A percentile compares a stretch with the other conserved stretches of the same genome.
phyloP scores from a whole-genome alignment of 2,797 vertebrate species.

The Eulemur coronatus region DNA sequence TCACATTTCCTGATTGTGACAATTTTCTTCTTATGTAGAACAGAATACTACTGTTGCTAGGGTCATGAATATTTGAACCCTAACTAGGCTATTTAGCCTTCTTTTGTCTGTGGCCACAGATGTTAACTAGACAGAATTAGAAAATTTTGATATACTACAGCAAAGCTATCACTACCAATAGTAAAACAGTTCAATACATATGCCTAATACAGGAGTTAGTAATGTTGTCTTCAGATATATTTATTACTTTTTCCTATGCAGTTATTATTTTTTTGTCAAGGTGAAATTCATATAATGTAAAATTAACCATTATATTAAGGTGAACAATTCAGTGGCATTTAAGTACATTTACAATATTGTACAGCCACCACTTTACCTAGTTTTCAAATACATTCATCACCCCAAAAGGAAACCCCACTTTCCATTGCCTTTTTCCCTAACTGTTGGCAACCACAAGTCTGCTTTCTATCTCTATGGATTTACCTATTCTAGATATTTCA shows the following conservation, averaged over 20 bases:
- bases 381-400: not conserved
- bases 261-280: not conserved
- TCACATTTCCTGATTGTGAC: not conserved
- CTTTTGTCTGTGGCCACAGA: not conserved
- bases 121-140: not conserved
- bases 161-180: not conserved
- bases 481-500: not conserved
- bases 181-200: not conserved
- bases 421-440: not conserved
- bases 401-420: not conserved
- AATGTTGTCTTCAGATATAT: not conserved
- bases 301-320: not conserved
- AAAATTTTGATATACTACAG: not conserved
- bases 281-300: not conserved
- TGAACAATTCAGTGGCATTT: not conserved
- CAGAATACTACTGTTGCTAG: not conserved
- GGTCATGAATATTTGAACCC: not conserved
- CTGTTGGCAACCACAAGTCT: not conserved
- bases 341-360: not conserved
- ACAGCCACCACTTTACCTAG: not conserved
- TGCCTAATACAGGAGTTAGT: not conserved
- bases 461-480: not conserved
- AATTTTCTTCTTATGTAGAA: not conserved
- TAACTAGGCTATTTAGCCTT: not conserved
- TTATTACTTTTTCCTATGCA: not conserved